Evolutionary conservation across 2,888 invertebrate genomes (phyloP).

Genomic region (Germaria angustata): DNA sequence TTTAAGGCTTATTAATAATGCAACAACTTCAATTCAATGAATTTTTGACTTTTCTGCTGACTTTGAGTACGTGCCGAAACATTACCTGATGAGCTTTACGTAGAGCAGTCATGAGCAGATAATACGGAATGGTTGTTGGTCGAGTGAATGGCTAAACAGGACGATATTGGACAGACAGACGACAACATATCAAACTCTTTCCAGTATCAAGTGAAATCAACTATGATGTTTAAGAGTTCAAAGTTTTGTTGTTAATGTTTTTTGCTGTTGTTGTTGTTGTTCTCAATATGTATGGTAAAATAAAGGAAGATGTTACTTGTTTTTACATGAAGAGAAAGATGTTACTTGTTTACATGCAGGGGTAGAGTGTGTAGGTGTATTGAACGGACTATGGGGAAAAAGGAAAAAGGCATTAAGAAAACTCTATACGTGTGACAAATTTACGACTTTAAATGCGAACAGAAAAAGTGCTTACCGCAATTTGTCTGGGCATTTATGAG

Average conservation of each 20-base stretch:
- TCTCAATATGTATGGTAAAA: neutral
- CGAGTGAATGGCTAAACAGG: slow-evolving; percentile 24
- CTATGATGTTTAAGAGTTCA: slow-evolving; percentile 6
- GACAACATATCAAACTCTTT: neutral
- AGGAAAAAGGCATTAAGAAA: neutral
- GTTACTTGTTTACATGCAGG: slow-evolving; percentile 25
- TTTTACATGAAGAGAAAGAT: slow-evolving; percentile 8
- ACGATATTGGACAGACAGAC: neutral
- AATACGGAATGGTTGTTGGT: neutral
- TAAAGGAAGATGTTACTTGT: slow-evolving; percentile 15
- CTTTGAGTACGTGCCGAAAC: slow-evolving; percentile 66
- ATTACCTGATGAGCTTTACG: slow-evolving; percentile 65
- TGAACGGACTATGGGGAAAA: neutral
- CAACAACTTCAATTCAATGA: slow-evolving; percentile 67
- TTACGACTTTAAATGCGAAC: slow-evolving; percentile 72
- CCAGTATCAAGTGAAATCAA: neutral
- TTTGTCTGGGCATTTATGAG: slow-evolving; percentile 66
- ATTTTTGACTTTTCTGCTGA: slow-evolving; percentile 67
- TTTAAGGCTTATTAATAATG: slow-evolving; percentile 66
- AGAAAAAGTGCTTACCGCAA: slow-evolving; percentile 66
- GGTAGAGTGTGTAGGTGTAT: slow-evolving; percentile 21
- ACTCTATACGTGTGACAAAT: slow-evolving; percentile 64
- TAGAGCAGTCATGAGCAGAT: neutral
- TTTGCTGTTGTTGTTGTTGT: neutral
- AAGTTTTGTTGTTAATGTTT: neutral